Evolutionary conservation across 1,140 invertebrate genomes (phyloP).

Genomic region (Drosophila truncata): DNA sequence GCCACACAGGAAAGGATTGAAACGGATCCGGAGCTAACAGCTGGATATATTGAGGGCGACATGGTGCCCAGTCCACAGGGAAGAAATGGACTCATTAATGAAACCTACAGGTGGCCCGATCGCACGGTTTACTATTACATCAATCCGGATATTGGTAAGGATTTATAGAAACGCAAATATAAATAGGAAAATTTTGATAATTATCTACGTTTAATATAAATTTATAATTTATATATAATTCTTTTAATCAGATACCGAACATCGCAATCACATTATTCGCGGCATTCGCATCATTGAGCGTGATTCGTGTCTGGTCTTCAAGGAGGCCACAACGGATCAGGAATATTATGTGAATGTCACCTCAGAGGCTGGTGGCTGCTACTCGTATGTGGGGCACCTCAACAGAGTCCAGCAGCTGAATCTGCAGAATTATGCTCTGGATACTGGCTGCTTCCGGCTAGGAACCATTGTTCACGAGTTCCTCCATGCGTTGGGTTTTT

Average conservation of each 20-base stretch:
- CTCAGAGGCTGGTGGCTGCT: conserved; percentile 86
- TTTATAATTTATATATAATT: too few relatives aligned
- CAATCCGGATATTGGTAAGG: conserved; percentile 71
- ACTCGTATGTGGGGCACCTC: conserved; percentile 86
- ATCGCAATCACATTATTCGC: conserved; percentile 57
- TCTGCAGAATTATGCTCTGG: conserved; percentile 84
- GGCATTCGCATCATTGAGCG: conserved; percentile 52
- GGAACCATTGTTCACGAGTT: conserved; percentile 89
- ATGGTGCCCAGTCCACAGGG: conserved; percentile 43
- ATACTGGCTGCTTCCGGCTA: conserved; percentile 72
- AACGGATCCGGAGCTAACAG: conserved; percentile 63
- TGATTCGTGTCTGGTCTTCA: conserved; percentile 59
- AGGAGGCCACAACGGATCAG: conserved; percentile 58
- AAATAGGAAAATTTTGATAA: too few relatives aligned
- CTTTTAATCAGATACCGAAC: conserved; percentile 56
- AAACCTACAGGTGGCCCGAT: conserved; percentile 87
- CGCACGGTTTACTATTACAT: conserved; percentile 88
- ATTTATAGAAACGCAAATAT: too few relatives aligned
- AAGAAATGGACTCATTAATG: conserved; percentile 87
- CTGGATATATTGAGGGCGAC: conserved; percentile 69
- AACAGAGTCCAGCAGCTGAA: conserved; percentile 86
- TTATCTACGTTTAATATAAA: too few relatives aligned
- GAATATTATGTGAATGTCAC: conserved; percentile 78
- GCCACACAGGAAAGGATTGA: conserved; percentile 29
- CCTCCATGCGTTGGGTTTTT: conserved; percentile 89